These are phyloP conservation scores for Caenorhabditis drosophilae DNA, from an alignment of 2,888 invertebrate species.

Conservation along the genomic window DNA sequence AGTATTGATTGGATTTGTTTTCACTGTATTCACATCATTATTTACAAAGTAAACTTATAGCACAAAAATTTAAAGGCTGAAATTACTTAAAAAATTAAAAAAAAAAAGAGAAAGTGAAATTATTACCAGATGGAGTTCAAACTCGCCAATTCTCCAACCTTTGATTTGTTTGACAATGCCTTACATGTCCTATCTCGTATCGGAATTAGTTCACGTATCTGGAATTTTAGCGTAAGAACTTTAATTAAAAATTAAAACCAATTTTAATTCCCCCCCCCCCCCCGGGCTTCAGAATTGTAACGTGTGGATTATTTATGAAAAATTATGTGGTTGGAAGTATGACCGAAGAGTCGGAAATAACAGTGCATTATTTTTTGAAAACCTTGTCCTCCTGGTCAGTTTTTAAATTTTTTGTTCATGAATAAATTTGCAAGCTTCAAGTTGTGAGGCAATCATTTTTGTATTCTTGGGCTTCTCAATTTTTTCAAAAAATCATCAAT, in stretches of 20 bases:
- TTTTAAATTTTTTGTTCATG: neutral
- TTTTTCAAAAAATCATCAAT: constrained; percentile 85
- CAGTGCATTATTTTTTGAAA: constrained; percentile 87
- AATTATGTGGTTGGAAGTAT: constrained; percentile 62
- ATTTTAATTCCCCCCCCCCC: no score
- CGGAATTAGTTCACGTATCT: constrained; percentile 97
- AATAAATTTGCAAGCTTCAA: constrained; percentile 17
- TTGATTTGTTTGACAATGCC: constrained; percentile 97
- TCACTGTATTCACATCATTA: constrained; percentile 52
- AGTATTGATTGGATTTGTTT: constrained; percentile 57
- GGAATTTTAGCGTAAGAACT: constrained; percentile 91
- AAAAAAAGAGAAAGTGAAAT: neutral
- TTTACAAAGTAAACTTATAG: constrained; percentile 52
- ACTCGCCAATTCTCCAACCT: constrained; percentile 95
- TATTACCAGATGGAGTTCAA: constrained; percentile 80
- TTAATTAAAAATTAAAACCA: neutral
- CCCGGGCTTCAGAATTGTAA: constrained; percentile 91
- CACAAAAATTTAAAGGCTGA: no score
- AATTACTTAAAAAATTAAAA: constrained; percentile 1
- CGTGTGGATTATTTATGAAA: constrained; percentile 96
- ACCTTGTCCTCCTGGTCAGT: constrained; percentile 84
- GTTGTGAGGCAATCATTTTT: constrained; percentile 97
- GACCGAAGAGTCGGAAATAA: constrained; percentile 53
- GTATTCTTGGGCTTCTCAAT: constrained; percentile 99
- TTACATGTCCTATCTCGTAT: constrained; percentile 91